Base-by-base conservation (phyloP, 1,140 invertebrate species). In the Drosophila grimshawi region DNA sequence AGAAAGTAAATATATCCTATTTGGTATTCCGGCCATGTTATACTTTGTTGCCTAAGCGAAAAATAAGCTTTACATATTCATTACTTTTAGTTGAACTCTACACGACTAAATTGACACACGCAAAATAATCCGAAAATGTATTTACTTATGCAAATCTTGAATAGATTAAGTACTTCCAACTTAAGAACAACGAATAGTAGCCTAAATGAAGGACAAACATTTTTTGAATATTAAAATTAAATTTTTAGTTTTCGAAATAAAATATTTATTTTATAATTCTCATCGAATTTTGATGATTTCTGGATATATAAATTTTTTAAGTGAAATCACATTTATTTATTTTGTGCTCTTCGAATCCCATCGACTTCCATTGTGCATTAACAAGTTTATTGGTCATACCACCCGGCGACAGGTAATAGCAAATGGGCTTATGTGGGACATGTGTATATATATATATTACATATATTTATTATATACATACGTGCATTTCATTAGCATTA, bases 401-500 rank as follows among this genome's bases (percentile, higher is more conserved):
- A 73, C 83, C 80, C 56, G 67, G 67, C 51, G 83, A 11, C 66
- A 78, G 77, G 83, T 88, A 70, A 75, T 70, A 52, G 66, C 61
- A 52, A 61, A 78, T 71, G 73, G 37, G 46, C 66, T 59, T 32
- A 53, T 30, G 19, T 19, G 19, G 27, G 32, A 55, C 4, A 35
- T n/a, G 37, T 19, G 27, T n/a, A 27, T 51, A 37, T 45, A 35
- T 29, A 39, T 33, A 43, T 27, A 49, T 27, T 27, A 39, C 30
- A 52, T n/a, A 39, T 19, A 1, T 19, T 19, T 19, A 29, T 5
- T 39, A 53, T 3, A 27, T 7, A 45, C 30, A 19, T 48, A 33
- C 8, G 30, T 48, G 43, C 43, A 30, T 33, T 29, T 37, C 39
- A 33, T 48, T 45, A 67, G 49, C 49, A 63, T 63, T 79, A 76